Evolutionary conservation across 1,140 invertebrate species (phyloP).

Genomic region (Neocloeon triangulifer): DNA sequence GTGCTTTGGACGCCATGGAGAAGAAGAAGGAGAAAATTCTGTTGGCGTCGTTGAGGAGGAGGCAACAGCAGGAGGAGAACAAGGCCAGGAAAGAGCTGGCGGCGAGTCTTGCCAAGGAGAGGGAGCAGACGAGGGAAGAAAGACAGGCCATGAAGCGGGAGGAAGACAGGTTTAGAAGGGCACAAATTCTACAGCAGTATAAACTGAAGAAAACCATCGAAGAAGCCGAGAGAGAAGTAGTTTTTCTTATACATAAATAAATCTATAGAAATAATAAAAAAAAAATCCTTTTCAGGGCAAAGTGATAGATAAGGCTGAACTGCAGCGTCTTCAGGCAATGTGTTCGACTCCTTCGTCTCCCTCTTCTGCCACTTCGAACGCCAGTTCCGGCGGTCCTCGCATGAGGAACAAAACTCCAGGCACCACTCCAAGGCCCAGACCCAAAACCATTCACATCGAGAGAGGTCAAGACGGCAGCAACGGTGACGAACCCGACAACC

Average conservation of each 20-base stretch:
- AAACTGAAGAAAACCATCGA: constrained; percentile 85
- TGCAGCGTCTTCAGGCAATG: too few relatives aligned
- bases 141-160: constrained; percentile 67
- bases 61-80: constrained; percentile 71
- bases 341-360: too few relatives aligned
- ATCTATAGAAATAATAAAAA: too few relatives aligned
- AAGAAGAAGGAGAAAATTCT: constrained; percentile 73
- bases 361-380: too few relatives aligned
- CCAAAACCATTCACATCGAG: constrained; percentile 74
- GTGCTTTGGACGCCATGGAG: constrained; percentile 68
- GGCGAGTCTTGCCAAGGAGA: constrained; percentile 46
- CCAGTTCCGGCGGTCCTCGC: too few relatives aligned
- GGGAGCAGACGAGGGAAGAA: constrained; percentile 66
- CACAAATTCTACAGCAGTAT: constrained; percentile 80
- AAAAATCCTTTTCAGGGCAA: constrained; percentile 37
- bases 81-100: constrained; percentile 67
- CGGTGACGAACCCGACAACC: constrained; percentile 43
- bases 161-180: constrained; percentile 66
- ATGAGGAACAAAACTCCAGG: constrained; percentile 26
- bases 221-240: constrained; percentile 71
- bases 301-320: constrained; percentile 46
- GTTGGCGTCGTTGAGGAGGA: constrained; percentile 60
- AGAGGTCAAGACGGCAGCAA: constrained; percentile 31
- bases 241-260: too few relatives aligned
- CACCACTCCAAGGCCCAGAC: constrained; percentile 37